Evolutionary conservation across 1,140 invertebrate genomes (phyloP), one percentile per base, ranked within the genome.

Genomic region (Meloidogyne floridensis): DNA sequence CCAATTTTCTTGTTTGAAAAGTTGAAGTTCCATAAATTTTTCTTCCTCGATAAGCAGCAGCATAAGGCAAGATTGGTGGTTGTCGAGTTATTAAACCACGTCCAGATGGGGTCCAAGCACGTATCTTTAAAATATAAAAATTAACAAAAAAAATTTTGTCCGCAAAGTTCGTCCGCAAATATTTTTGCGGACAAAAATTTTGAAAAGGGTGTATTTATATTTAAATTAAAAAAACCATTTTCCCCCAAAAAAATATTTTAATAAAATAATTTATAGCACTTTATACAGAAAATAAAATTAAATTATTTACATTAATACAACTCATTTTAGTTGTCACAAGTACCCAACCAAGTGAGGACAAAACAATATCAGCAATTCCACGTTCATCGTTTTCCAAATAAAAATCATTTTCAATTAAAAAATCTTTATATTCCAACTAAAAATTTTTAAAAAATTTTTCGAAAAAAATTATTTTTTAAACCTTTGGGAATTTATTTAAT

Each of bases 271-370:
- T 32, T 32, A 32, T 32, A 32, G 32, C 32, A 32, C 32, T 43
- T 59, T 13, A 77, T 9, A 56, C 15, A 13, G 4, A 77, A 77
- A 47, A n/a, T 59, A 53, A 77, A 69, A 69, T 20, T 15, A 32
- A 65, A 20, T 59, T n/a, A 7, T 11, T 13, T n/a, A 84, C 76
- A 73, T 69, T 47, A 13, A 75, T 70, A 8, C 3, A 70, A 42
- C 42, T n/a, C 18, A 54, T 71, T 56, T 43, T 13, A 11, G 86
- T 83, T 11, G 86, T 82, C 51, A 86, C 20, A 20, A 72, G 51
- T 9, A 85, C 84, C 85, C 85, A 86, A n/a, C 85, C 85, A 51
- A 86, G 80, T n/a, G 83, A 82, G 69, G 85, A 87, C n/a, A 86
- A 75, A 54, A 86, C 73, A 51, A 86, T 75, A 77, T 86, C 85